A percentile compares a stretch with the other conserved stretches of the same genome.
phyloP scores from a whole-genome alignment of 64 coral and sea anemone species.

The Montipora foliosa region DNA sequence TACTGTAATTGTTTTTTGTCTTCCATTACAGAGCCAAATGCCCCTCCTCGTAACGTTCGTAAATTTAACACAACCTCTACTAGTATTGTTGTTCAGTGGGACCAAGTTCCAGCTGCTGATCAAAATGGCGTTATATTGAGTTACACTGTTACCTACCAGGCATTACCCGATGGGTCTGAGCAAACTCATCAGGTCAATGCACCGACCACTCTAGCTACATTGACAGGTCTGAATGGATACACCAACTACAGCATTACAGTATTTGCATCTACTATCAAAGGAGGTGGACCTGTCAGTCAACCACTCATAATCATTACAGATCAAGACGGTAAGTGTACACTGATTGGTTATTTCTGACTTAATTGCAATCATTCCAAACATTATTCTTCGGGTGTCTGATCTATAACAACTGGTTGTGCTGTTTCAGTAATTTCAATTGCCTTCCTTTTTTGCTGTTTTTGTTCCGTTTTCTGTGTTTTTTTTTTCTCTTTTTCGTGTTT shows the following conservation, averaged over 20 bases:
- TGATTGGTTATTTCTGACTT: too few relatives aligned
- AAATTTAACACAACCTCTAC: not conserved
- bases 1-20: too few relatives aligned
- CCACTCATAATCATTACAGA: not conserved
- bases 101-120: not conserved
- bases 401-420: too few relatives aligned
- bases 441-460: too few relatives aligned
- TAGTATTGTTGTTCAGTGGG: not conserved
- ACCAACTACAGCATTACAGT: not conserved
- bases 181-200: too few relatives aligned
- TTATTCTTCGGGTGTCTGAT: too few relatives aligned
- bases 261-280: not conserved
- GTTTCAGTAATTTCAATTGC: too few relatives aligned
- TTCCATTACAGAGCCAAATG: not conserved
- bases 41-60: too few relatives aligned
- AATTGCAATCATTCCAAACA: too few relatives aligned
- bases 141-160: not conserved
- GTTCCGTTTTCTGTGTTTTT: too few relatives aligned
- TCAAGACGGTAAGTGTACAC: not conserved
- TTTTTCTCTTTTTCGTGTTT: too few relatives aligned
- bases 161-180: not conserved
- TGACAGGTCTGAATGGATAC: not conserved
- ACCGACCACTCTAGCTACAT: too few relatives aligned
- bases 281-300: not conserved
- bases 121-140: not conserved